A percentile compares a stretch with the other conserved stretches of the same genome.
These are phyloP conservation scores for Mesorhabditis sp. DNA, from an alignment of 2,888 invertebrate species.

Conservation along the genomic window DNA sequence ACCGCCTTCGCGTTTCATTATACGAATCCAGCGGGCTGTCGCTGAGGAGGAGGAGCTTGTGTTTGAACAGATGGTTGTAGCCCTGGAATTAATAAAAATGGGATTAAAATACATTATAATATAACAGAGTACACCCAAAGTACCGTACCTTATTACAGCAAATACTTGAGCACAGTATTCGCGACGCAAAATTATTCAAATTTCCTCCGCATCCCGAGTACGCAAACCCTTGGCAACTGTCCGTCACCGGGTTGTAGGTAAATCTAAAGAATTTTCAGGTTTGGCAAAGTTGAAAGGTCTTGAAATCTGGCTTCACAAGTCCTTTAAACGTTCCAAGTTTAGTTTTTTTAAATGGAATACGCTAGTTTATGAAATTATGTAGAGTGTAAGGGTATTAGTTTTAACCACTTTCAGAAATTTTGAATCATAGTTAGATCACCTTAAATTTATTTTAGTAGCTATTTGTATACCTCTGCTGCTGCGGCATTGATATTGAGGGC, in stretches of 20 bases:
- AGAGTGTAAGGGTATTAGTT: too few species aligned
- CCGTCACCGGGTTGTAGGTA: constrained; percentile 17
- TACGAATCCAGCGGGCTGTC: constrained; percentile 2
- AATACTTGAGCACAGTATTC: constrained; percentile 18
- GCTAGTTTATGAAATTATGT: too few species aligned
- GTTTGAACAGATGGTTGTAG: constrained; percentile 1
- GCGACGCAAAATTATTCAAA: constrained; percentile 25
- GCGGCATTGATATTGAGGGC: not conserved
- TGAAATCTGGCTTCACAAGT: too few species aligned
- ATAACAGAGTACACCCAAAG: not conserved
- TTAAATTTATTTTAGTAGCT: not conserved
- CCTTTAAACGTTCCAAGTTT: too few species aligned
- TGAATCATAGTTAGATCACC: too few species aligned
- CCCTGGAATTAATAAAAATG: not conserved
- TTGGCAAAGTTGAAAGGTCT: not conserved
- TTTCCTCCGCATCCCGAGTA: constrained; percentile 26
- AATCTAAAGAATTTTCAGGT: constrained; percentile 9
- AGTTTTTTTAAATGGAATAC: too few species aligned
- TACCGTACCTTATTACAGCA: constrained; percentile 18
- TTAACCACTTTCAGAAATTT: too few species aligned
- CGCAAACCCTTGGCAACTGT: constrained; percentile 17
- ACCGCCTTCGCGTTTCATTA: not conserved
- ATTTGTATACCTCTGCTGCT: not conserved
- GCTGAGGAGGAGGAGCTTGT: constrained; percentile 5
- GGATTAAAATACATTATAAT: not conserved